Percentiles rank a stretch among this genome's conserved stretches.
phyloP scores from a whole-genome alignment of 2,888 invertebrate species.

The Mesorhabditis sp. region DNA sequence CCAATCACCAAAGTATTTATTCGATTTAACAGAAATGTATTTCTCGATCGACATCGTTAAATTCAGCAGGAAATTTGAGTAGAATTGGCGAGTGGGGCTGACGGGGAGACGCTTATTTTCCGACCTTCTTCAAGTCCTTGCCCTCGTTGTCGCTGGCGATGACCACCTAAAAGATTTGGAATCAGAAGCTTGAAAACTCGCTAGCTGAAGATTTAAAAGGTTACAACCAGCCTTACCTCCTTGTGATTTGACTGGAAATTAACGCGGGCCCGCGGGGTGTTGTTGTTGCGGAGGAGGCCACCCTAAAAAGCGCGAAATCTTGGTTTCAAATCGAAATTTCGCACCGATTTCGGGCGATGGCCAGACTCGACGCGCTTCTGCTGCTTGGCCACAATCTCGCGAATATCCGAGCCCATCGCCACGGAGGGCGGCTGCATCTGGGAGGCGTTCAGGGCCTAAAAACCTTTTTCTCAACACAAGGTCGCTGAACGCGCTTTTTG shows the following conservation, averaged over 20 bases:
- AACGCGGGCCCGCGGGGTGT: neutral
- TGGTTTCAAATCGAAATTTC: neutral
- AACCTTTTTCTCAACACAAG: neutral
- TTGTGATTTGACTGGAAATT: neutral
- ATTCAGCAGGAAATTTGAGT: too few relatives aligned
- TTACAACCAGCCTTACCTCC: neutral
- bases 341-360: neutral
- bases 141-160: constrained; percentile 22
- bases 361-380: constrained; percentile 9
- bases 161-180: constrained; percentile 3
- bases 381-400: constrained; percentile 20
- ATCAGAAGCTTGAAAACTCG: neutral
- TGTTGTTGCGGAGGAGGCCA: neutral
- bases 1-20: too few relatives aligned
- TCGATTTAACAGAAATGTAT: too few relatives aligned
- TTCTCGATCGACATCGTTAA: too few relatives aligned
- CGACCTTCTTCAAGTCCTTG: constrained; percentile 13
- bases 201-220: neutral
- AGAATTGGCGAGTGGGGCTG: too few relatives aligned
- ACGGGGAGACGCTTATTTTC: neutral
- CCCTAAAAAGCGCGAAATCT: neutral
- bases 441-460: constrained; percentile 14
- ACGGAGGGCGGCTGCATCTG: constrained; percentile 23
- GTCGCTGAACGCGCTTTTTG: constrained; percentile 4
- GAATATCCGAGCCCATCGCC: constrained; percentile 20